A percentile compares a stretch with the other conserved stretches of the same genome.
Conservation (phyloP, 2,888 invertebrate genomes). For the Oegoconia quadripuncta region DNA sequence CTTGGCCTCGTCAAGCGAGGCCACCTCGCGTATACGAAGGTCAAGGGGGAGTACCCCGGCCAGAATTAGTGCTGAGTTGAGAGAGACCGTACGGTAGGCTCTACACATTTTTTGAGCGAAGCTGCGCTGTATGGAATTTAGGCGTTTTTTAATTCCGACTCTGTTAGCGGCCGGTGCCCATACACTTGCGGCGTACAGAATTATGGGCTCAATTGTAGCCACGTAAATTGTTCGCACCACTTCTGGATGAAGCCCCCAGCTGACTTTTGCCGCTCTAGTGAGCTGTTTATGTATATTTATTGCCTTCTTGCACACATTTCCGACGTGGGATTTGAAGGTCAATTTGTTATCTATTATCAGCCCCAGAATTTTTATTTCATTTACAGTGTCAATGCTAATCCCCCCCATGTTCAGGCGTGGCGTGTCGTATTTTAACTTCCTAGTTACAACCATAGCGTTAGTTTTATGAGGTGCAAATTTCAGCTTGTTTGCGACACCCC, state of each 20-base stretch:
- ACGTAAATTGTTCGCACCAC: background rate
- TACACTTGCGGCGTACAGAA: background rate
- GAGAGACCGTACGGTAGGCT: too few relatives aligned
- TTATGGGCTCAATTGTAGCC: background rate
- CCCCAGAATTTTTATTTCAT: conserved; percentile 14
- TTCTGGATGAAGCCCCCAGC: conserved; percentile 10
- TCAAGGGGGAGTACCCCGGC: too few relatives aligned
- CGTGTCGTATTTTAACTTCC: conserved; percentile 10
- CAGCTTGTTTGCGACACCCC: conserved; percentile 16
- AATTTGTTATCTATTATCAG: conserved; percentile 14
- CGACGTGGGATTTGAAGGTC: conserved; percentile 12
- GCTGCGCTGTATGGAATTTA: background rate
- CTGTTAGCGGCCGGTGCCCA: background rate
- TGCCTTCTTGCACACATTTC: conserved; percentile 10
- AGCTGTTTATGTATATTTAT: conserved; percentile 7
- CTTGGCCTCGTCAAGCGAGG: too few relatives aligned
- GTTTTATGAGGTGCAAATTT: conserved; percentile 17
- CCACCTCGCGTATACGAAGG: too few relatives aligned
- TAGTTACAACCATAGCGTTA: conserved; percentile 11
- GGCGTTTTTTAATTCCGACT: background rate
- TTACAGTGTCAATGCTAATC: conserved; percentile 1
- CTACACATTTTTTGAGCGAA: too few relatives aligned
- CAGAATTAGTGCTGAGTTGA: too few relatives aligned
- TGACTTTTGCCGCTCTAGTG: conserved; percentile 4
- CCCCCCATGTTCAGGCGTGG: conserved; percentile 16